phyloP scores from a whole-genome alignment of 2,113 vertebrate genomes.

The Sebastes fasciatus region DNA sequence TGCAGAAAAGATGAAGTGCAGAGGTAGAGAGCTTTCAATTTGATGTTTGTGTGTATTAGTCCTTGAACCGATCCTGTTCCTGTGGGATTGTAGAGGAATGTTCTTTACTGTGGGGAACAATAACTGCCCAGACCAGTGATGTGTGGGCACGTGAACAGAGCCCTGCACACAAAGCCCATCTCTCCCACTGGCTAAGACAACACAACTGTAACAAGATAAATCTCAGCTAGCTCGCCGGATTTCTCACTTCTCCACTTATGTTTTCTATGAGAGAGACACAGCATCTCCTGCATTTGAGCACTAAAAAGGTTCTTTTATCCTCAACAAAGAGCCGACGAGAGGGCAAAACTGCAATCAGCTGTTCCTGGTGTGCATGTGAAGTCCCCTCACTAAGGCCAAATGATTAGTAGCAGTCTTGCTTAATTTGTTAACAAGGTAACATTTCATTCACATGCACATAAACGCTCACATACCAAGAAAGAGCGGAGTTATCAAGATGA shows the following conservation, averaged over 20 bases:
- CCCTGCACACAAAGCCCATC: conserved; percentile 13
- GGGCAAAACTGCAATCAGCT: conserved; percentile 17
- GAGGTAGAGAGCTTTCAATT: conserved; percentile 10
- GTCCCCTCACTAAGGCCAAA: conserved; percentile 28
- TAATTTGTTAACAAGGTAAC: conserved; percentile 73
- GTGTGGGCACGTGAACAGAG: conserved; percentile 55
- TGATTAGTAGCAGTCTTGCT: conserved; percentile 41
- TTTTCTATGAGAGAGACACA: background rate
- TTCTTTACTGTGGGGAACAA: conserved; percentile 58
- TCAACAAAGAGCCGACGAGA: background rate
- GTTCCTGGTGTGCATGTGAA: conserved; percentile 42
- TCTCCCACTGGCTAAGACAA: conserved; percentile 8
- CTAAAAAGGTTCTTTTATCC: conserved; percentile 11
- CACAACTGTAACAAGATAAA: conserved; percentile 13
- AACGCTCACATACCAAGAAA: conserved; percentile 23
- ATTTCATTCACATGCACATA: conserved; percentile 50
- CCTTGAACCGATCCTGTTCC: conserved; percentile 26
- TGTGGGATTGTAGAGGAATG: conserved; percentile 53
- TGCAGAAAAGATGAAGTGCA: conserved; percentile 13
- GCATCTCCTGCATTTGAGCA: background rate
- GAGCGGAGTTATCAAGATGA: conserved; percentile 66
- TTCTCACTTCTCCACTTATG: background rate
- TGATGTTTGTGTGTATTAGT: conserved; percentile 33
- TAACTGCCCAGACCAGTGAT: conserved; percentile 36
- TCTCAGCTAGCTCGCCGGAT: background rate